Base-by-base conservation (phyloP, 2,888 invertebrate genomes). In the Gymnoscelis rufifasciata region DNA sequence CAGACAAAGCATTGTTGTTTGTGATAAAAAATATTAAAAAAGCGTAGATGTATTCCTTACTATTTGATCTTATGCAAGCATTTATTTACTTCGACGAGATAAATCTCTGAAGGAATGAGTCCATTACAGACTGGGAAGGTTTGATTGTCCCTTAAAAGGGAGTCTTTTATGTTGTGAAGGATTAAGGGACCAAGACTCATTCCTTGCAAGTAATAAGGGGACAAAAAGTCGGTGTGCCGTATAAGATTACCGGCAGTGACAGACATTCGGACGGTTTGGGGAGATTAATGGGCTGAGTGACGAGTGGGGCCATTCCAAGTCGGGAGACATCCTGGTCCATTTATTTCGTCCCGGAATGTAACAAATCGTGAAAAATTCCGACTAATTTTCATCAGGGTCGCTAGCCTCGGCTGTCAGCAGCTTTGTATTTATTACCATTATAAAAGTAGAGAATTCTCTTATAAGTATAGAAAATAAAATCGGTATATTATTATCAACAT, bases 261-360 rank as follows among this genome's bases (percentile, higher is more conserved):
- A 79, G 83, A 82, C 80, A 78, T 80, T 80, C 77, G 72, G 80
- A 78, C 82, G 69, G 76, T 77, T 78, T 71, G 70, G 70, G 64
- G 78, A 84, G 84, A 88, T 86, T 84, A 87, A 87, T 88, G 86
- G 72, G 75, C 80, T 78, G 78, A 83, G 83, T 87, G 86, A 82
- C 77, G 81, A 83, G 84, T 82, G 79, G 83, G 80, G 74, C 77
- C 62, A 57, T 64, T 66, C 66, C 64, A 66, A 67, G 57, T 62
- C 62, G 66, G 63, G 71, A 72, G 71, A 73, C 67, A 64, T 72
- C 62, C 59, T 56, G 60, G 66, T 64, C 74, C 76, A 80, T 84
- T 83, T 81, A 77, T 82, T 75, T 74, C 43, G 46, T 35, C 43
- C 58, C 62, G 62, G 68, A 70, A 66, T 66, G 72, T 68, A 65